Conservation (phyloP, 2,797 vertebrate genomes). For the Pseudochirops cupreus region DNA sequence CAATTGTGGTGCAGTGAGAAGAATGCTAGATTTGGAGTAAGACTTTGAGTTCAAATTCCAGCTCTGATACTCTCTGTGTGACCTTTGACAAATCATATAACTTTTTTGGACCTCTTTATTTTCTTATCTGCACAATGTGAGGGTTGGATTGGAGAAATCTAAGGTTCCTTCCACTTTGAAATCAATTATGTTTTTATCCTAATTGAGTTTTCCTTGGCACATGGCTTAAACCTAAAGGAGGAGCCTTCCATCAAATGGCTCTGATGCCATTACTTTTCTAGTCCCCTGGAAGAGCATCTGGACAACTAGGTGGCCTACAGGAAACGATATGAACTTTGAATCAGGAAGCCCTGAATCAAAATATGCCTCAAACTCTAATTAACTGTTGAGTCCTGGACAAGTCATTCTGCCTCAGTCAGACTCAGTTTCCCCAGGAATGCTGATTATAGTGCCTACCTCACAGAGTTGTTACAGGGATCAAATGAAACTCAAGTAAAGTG, state of each 20-base stretch:
- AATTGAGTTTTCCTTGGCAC: background rate
- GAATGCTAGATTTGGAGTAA: no score
- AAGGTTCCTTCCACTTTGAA: background rate
- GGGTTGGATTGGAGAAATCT: background rate
- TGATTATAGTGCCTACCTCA: background rate
- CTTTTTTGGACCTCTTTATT: background rate
- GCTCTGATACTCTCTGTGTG: no score
- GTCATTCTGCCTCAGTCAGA: background rate
- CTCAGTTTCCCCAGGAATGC: background rate
- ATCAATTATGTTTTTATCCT: no score
- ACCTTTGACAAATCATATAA: background rate
- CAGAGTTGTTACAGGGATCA: background rate
- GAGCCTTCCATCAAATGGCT: background rate
- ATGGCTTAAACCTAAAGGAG: background rate
- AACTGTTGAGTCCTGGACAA: background rate
- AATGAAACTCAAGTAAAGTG: background rate
- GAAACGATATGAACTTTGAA: background rate
- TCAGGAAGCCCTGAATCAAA: background rate
- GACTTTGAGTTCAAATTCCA: no score
- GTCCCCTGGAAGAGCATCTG: background rate
- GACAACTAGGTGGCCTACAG: background rate
- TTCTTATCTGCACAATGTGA: background rate
- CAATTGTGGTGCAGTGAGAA: no score
- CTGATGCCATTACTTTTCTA: background rate
- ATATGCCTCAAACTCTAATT: background rate